phyloP scores from a whole-genome alignment of 1,140 invertebrate genomes.

The Riptortus pedestris region DNA sequence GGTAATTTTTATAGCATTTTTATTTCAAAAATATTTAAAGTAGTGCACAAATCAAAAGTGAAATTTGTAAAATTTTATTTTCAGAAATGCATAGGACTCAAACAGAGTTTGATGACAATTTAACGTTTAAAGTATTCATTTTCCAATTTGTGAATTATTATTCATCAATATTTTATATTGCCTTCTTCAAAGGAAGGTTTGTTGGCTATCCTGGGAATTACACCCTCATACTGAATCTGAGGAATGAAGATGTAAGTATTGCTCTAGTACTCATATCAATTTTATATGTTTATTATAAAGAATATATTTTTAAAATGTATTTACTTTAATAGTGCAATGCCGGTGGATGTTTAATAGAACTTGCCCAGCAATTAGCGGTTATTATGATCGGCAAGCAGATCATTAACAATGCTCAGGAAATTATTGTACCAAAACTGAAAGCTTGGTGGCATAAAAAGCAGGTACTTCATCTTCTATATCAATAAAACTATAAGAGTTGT shows the following conservation, averaged over 20 bases:
- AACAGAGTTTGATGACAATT: constrained; percentile 72
- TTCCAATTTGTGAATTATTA: constrained; percentile 85
- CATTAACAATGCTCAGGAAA: constrained; percentile 67
- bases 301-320: background rate
- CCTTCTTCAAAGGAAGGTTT: constrained; percentile 74
- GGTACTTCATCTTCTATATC: too few relatives aligned
- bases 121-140: constrained; percentile 75
- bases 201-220: constrained; percentile 67
- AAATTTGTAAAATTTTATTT: constrained; percentile 19
- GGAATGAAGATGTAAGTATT: constrained; percentile 56
- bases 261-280: background rate
- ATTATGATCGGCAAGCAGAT: constrained; percentile 82
- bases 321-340: constrained; percentile 51
- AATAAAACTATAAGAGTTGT: background rate
- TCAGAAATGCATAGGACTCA: constrained; percentile 74
- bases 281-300: background rate
- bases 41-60: background rate
- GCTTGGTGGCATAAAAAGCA: constrained; percentile 44
- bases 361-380: constrained; percentile 69
- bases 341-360: constrained; percentile 69
- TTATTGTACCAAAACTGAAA: constrained; percentile 55
- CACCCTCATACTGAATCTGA: constrained; percentile 53
- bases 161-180: constrained; percentile 76
- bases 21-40: background rate
- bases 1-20: constrained; percentile 37